Conservation (phyloP, 2,797 vertebrate genomes). For the Vultur gryphus region DNA sequence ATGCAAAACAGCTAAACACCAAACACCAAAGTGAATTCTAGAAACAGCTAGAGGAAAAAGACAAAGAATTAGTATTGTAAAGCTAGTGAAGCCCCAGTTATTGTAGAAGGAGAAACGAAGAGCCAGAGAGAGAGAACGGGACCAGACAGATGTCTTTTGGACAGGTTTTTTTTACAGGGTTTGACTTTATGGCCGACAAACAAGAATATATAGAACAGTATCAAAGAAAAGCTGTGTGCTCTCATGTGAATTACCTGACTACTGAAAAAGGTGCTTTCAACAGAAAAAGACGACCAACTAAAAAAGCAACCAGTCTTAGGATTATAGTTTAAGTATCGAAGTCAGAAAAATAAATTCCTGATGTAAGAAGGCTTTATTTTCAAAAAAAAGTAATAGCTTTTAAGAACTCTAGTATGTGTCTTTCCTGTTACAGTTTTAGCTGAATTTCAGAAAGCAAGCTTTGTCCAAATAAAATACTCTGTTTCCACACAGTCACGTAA, state of each 20-base stretch:
- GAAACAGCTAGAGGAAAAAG: not conserved
- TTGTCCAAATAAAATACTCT: not conserved
- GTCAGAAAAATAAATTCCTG: not conserved
- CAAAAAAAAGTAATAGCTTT: not conserved
- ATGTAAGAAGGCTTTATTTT: not conserved
- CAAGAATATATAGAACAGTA: not conserved
- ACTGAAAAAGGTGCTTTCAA: not conserved
- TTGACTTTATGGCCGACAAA: not conserved
- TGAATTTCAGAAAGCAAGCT: not conserved
- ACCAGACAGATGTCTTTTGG: not conserved
- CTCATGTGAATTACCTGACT: not conserved
- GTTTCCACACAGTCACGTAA: not conserved
- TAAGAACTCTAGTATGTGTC: not conserved
- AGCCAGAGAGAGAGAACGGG: not conserved
- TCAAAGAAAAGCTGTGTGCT: not conserved
- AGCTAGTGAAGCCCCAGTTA: not conserved
- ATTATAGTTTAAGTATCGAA: not conserved
- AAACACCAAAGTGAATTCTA: not conserved
- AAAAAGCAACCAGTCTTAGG: not conserved
- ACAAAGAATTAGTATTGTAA: not conserved
- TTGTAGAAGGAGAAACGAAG: not conserved
- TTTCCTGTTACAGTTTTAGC: not conserved
- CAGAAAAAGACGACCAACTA: not conserved
- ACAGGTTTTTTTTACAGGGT: not conserved
- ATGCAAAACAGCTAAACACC: not conserved